Base-by-base conservation (phyloP, 2,888 invertebrate species). In the Latrodectus elegans region DNA sequence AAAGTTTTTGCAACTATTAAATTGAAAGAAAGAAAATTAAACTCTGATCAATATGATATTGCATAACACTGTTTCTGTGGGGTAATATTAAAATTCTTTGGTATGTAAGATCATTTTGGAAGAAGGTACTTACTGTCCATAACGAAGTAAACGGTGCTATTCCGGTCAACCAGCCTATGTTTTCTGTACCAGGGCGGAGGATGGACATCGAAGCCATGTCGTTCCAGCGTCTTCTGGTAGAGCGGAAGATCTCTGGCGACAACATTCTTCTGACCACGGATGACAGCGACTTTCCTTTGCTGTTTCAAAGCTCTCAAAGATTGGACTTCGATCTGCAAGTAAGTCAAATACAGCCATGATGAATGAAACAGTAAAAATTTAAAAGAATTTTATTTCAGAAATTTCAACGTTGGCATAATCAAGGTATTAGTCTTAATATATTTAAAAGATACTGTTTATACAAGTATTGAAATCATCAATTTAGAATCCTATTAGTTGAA, bases 191-290 rank as follows among this genome's bases (percentile, higher is more conserved):
- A 90, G 14, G 88, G 88, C 8, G 90, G 90, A 12, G 82, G 75
- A 17, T 89, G 88, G n/a, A 90, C 89, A n/a, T 83, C 82, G 74
- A 89, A 89, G 4, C 82, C 84, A 75, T 89, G 89, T 15, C 85
- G 75, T 64, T 90, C 75, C 38, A 90, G 76, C 3, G 89, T 80
- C 49, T 81, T 89, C 77, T 89, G 89, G 75, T 89, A 90, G 11
- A 90, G 70, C 4, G 90, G 90, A 11, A 90, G 85, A 70, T 90
- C 90, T 68, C 90, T 71, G 12, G 86, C 70, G 38, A 90, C 88
- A 17, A 90, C 89, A 78, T 89, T 88, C 81, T 88, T 90, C 72
- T 90, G 90, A 17, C 90, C 90, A 15, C 89, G 88, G 65, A 90
- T 79, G 51, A 90, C 51, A 12, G 89, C 90, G 11, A 88, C 76